Base-by-base conservation (phyloP, 1,140 invertebrate genomes). In the Procambarus virginalis region DNA sequence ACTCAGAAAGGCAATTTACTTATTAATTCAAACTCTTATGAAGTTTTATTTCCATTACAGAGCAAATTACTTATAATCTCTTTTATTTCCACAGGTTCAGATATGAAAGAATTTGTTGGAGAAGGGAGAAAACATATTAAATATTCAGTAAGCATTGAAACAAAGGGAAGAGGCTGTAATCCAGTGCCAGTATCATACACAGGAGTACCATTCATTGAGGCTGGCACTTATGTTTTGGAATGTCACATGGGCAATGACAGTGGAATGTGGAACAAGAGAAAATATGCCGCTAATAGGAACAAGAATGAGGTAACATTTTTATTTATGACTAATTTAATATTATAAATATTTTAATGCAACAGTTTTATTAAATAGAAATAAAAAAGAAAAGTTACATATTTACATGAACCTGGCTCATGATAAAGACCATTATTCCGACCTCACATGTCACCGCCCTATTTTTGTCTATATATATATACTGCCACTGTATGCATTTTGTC, bases 141-240 rank as follows among this genome's bases (percentile, higher is more conserved):
- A 80, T 80, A 80, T 34, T 80, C n/a, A 46, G 78, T 58, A 17
- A 80, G n/a, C 10, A 20, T 51, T 5, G 78, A 46, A 58, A 80
- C 78, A 51, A 80, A 80, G 46, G 78, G 78, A 58, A 80, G 78
- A 80, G 78, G 78, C 12, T 22, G n/a, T 80, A 46, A 80, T 58
- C 78, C 78, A 80, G 55, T 80, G 8, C 49, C 78, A 10, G 78
- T 80, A n/a, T 20, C n/a, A 22, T 80, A 80, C 55, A 80, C 78
- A 17, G 78, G 78, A 17, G 78, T 80, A 8, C 78, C 78, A 20
- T 80, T 80, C 46, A 80, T 80, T 55, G 78, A 80, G 55, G 78
- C 78, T 12, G 78, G 78, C 8, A 80, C 78, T 34, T 80, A 80
- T 55, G 49, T 80, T 4, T 9, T 80, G 48, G 78, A 80, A 17